phyloP scores from a whole-genome alignment of 2,113 vertebrate species.

The Corythornis madagascariensis region DNA sequence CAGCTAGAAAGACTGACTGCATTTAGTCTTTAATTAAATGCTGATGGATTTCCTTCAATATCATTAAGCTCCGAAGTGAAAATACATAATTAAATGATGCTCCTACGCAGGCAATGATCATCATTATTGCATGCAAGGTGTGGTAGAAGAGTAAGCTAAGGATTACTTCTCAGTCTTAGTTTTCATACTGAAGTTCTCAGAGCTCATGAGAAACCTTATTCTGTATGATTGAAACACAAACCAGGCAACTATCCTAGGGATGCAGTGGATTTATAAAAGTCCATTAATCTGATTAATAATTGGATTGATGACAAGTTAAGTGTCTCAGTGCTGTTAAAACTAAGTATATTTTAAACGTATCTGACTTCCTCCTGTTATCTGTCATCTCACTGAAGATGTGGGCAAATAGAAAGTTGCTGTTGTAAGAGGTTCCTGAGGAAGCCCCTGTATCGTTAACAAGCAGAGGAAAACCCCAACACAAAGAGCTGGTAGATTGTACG shows the following conservation, averaged over 20 bases:
- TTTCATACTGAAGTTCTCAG: slow-evolving; percentile 26
- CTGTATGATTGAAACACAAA: slow-evolving; percentile 72
- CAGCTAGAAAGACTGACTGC: slow-evolving; percentile 31
- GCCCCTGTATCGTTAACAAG: neutral
- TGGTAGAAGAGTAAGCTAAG: slow-evolving; percentile 23
- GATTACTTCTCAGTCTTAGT: slow-evolving; percentile 36
- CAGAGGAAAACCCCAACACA: neutral
- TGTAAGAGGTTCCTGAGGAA: slow-evolving; percentile 13
- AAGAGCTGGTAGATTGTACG: neutral
- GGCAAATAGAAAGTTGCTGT: slow-evolving; percentile 65
- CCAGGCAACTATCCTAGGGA: slow-evolving; percentile 70
- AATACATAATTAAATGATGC: slow-evolving; percentile 52
- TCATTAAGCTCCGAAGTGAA: slow-evolving; percentile 34
- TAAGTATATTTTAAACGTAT: slow-evolving; percentile 76
- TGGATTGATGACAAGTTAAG: slow-evolving; percentile 78
- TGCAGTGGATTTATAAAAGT: slow-evolving; percentile 73
- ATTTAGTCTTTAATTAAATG: slow-evolving; percentile 66
- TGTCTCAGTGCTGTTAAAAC: slow-evolving; percentile 76
- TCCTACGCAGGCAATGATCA: neutral
- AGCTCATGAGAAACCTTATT: slow-evolving; percentile 19
- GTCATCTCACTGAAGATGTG: slow-evolving; percentile 71
- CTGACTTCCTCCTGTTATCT: slow-evolving; percentile 73
- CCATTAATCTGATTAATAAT: slow-evolving; percentile 81
- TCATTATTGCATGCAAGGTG: slow-evolving; percentile 39
- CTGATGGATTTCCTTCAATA: slow-evolving; percentile 44